Conservation (phyloP, 2,797 vertebrate species). For the Characodon lateralis region DNA sequence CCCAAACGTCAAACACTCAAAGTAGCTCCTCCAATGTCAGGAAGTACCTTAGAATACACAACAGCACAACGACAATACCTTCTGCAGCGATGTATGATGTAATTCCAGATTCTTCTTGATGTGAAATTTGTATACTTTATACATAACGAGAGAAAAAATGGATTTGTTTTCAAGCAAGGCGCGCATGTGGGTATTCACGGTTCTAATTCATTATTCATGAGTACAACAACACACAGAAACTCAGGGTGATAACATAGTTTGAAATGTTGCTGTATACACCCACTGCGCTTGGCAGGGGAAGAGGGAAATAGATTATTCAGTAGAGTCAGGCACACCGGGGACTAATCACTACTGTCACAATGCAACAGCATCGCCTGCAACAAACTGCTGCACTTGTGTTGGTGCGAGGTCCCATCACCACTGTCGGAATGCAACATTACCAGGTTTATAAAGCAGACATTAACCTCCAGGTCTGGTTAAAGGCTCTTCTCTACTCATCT, state of each 20-base stretch:
- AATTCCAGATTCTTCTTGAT: slow-evolving; percentile 1
- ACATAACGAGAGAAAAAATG: too few relatives aligned
- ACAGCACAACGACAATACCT: background rate
- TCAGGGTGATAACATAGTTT: slow-evolving; percentile 13
- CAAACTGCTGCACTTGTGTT: background rate
- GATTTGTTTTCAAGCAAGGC: slow-evolving; percentile 4
- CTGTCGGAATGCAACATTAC: background rate
- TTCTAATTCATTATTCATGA: slow-evolving; percentile 20
- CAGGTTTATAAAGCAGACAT: background rate
- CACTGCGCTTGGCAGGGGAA: slow-evolving; percentile 7
- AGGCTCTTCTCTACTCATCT: background rate
- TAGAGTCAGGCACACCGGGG: background rate
- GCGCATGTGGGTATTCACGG: background rate
- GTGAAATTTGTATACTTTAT: slow-evolving; percentile 2
- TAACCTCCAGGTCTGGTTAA: background rate
- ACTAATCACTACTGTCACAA: slow-evolving; percentile 5
- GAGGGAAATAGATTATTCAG: slow-evolving; percentile 5
- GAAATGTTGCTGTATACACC: slow-evolving; percentile 7
- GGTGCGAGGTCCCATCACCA: background rate
- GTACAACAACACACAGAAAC: slow-evolving; percentile 17
- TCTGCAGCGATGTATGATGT: background rate
- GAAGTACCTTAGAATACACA: background rate
- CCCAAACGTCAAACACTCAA: background rate
- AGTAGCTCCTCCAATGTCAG: background rate
- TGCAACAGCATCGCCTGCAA: background rate